Evolutionary conservation across 2,797 vertebrate genomes (phyloP), one percentile per base, ranked within the genome.

Genomic region (Pseudochaenichthys georgianus): DNA sequence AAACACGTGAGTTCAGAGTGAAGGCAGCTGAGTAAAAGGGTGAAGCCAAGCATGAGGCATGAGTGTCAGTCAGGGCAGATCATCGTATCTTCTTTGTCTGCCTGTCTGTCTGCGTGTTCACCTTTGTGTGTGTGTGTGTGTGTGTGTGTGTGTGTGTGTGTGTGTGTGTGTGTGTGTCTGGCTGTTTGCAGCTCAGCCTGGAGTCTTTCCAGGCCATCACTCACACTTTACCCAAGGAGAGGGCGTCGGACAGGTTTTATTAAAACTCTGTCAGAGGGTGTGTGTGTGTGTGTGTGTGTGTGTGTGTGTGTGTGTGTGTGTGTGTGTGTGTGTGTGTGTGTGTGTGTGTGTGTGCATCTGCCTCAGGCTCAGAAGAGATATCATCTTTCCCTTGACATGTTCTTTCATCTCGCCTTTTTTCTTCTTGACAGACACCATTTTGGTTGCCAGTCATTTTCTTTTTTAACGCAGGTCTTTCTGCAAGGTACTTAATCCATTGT

Each of bases 211-310:
- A 90, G 83, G 85, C 91, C 86, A 90, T 93, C 92, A 90, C 79
- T 93, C 87, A 89, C 88, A 90, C 85, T 92, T 93, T 93, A 91
- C 88, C 86, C 82, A 81, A 88, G 88, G 90, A 93, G 87, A 92
- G 89, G 89, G 88, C 81, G 87, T 90, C 71, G 87, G 92, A 92
- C 89, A 92, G 91, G 87, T 94, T 94, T 94, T 94, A 95, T 94
- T 95, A 93, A 94, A 95, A 94, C 89, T 93, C 91, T 93, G 92
- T 94, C 90, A 93, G 78, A 88, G 86, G 67, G 78, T 87, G 85
- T 87, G 88, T 88, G 83, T 82, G 63, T 66, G 34, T 70, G 77
- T 87, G 11, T 50, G 31, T 73, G 71, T 67, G 73, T 51, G 45
- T 65, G n/a, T n/a, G n/a, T n/a, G n/a, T n/a, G n/a, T n/a, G n/a